phyloP scores from a whole-genome alignment of 2,113 vertebrate genomes.

The Ia io region DNA sequence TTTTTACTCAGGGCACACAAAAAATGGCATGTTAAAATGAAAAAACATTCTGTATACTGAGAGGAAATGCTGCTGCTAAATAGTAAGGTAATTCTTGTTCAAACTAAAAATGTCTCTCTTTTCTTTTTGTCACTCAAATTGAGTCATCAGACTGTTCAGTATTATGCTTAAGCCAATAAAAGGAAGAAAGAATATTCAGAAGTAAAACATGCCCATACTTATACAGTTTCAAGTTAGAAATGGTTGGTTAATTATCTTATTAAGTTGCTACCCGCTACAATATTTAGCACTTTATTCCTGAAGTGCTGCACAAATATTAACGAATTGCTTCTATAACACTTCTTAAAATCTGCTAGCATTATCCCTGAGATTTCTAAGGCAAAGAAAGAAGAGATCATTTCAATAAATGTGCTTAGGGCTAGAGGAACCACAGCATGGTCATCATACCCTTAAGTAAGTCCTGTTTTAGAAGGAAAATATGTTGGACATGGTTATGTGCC shows the following conservation, averaged over 20 bases:
- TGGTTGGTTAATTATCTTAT: conserved; percentile 54
- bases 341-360: neutral
- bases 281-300: conserved; percentile 20
- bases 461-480: neutral
- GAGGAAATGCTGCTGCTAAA: conserved; percentile 72
- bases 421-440: neutral
- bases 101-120: conserved; percentile 71
- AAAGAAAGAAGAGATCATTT: neutral
- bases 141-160: conserved; percentile 72
- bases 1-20: conserved; percentile 75
- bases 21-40: conserved; percentile 71
- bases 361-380: neutral
- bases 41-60: conserved; percentile 61
- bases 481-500: neutral
- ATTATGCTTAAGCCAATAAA: conserved; percentile 73
- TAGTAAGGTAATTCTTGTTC: conserved; percentile 79
- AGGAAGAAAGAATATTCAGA: conserved; percentile 72
- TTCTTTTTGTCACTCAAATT: conserved; percentile 63
- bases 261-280: conserved; percentile 39
- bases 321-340: neutral
- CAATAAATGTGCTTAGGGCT: neutral
- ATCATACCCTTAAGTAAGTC: neutral
- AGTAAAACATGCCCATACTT: conserved; percentile 76
- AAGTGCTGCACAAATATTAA: conserved; percentile 29
- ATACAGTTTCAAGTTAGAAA: conserved; percentile 56